Conservation (phyloP, 2,797 vertebrate species). For the Acrossocheilus wenchowensis region DNA sequence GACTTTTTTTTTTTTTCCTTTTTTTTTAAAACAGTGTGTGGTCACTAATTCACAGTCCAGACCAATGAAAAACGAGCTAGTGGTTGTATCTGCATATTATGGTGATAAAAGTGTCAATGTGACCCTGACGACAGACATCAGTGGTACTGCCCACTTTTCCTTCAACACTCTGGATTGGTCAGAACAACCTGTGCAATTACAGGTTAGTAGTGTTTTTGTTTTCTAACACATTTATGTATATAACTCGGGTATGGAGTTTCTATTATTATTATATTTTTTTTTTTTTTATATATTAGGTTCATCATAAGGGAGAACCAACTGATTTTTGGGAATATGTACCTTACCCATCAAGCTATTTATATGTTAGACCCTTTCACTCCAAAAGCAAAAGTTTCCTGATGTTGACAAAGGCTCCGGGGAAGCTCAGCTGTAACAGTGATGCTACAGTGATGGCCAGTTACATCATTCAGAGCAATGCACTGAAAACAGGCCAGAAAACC, state of each 20-base stretch:
- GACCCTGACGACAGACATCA: slow-evolving; percentile 75
- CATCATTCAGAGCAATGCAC: slow-evolving; percentile 76
- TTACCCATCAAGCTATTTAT: slow-evolving; percentile 57
- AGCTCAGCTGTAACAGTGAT: slow-evolving; percentile 74
- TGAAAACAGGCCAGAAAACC: slow-evolving; percentile 62
- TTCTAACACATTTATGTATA: not conserved
- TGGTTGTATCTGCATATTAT: slow-evolving; percentile 69
- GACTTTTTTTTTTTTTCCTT: not conserved
- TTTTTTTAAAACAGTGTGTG: slow-evolving; percentile 82
- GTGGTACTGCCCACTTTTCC: slow-evolving; percentile 78
- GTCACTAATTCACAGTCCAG: slow-evolving; percentile 68
- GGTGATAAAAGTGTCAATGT: slow-evolving; percentile 39
- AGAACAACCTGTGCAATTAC: slow-evolving; percentile 62
- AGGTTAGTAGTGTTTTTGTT: slow-evolving; percentile 69
- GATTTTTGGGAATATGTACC: not conserved
- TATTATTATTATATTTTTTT: too few species aligned
- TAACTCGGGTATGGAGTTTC: not conserved
- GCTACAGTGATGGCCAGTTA: slow-evolving; percentile 69
- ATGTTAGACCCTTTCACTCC: slow-evolving; percentile 77
- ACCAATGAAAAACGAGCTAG: slow-evolving; percentile 71
- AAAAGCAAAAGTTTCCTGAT: slow-evolving; percentile 82
- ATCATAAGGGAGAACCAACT: slow-evolving; percentile 20
- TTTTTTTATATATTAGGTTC: slow-evolving; percentile 68
- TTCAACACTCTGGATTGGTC: slow-evolving; percentile 78
- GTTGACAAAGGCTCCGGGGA: slow-evolving; percentile 66